Percentiles rank a stretch among this genome's conserved stretches.
Conservation (phyloP, 2,888 invertebrate genomes). For the Chesias legatella region DNA sequence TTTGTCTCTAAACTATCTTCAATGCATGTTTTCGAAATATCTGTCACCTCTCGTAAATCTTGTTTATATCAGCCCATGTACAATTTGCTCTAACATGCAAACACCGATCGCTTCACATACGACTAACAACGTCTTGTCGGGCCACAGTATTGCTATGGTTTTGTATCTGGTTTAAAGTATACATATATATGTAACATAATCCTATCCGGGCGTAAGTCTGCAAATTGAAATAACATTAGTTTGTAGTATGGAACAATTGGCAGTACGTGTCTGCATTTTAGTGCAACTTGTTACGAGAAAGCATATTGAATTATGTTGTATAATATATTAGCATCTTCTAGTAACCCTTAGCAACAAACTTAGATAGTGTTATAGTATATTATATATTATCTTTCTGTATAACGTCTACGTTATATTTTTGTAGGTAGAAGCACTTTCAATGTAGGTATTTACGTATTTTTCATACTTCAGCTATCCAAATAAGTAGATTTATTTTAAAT, state of each 20-base stretch:
- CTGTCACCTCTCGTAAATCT: conserved; percentile 17
- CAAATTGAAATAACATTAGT: conserved; percentile 47
- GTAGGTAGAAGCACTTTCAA: not conserved
- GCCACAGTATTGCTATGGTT: conserved; percentile 74
- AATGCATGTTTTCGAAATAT: conserved; percentile 51
- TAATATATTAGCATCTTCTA: conserved; percentile 31
- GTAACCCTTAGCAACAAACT: conserved; percentile 9
- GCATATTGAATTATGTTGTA: conserved; percentile 74
- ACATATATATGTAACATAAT: conserved; percentile 74
- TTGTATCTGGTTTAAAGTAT: conserved; percentile 75
- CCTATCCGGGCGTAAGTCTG: conserved; percentile 63
- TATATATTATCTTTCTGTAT: conserved; percentile 13
- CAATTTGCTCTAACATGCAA: conserved; percentile 82
- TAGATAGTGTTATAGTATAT: conserved; percentile 26
- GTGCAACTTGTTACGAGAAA: conserved; percentile 74
- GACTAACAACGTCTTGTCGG: conserved; percentile 78
- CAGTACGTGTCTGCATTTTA: conserved; percentile 82
- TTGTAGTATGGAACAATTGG: conserved; percentile 63
- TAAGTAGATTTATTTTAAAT: conserved; percentile 9
- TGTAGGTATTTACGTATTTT: conserved; percentile 11
- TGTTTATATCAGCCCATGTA: conserved; percentile 55
- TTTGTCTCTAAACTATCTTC: conserved; percentile 2
- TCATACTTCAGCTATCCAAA: conserved; percentile 15
- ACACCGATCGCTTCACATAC: conserved; percentile 80
- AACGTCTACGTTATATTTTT: not conserved